Evolutionary conservation across 2,888 invertebrate genomes (phyloP), one percentile per base, ranked within the genome.

Genomic region (Spicauda simplicius): DNA sequence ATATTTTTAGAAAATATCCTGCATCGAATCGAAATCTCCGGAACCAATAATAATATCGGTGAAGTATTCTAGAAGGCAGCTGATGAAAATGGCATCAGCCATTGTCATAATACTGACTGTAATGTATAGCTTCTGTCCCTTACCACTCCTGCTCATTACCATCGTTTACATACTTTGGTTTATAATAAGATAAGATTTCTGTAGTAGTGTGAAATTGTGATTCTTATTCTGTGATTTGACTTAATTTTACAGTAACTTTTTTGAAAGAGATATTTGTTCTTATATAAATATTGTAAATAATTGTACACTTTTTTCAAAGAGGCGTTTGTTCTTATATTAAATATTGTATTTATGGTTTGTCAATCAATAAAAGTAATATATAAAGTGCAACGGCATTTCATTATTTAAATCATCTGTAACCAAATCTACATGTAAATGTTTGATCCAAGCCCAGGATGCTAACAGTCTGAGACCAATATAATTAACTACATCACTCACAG

Each of bases 1-100:
- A 25, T 33, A 1, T 60, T 62, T 71, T 66, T 87, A 91, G 91
- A 84, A 80, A 19, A 81, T 87, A 37, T 80, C 86, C 0, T 80
- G 81, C 71, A 75, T 87, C 68, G 80, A 81, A 62, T 79, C 81
- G 67, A 73, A 66, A 16, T 8, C 76, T 66, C 84, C 88, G 56
- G 82, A 86, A 69, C 73, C 76, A 75, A 74, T 85, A 16, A 76
- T 76, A 12, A 73, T 84, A 60, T 75, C 80, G 2, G 73, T 75
- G 30, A 76, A 75, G n/a, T 73, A 74, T 16, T 74, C 79, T 7
- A 83, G 76, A 70, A 63, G 76, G 0, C 81, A 79, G 62, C 61
- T 80, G 12, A 70, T 80, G 52, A 73, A 81, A 20, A 75, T 84
- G 63, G 81, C 83, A 16, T 75, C 84, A 62, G 71, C 83, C 4